A percentile compares a stretch with the other conserved stretches of the same genome.
These are phyloP conservation scores for Scaptomyza hsui DNA, from an alignment of 1,140 invertebrate species.

Conservation along the genomic window DNA sequence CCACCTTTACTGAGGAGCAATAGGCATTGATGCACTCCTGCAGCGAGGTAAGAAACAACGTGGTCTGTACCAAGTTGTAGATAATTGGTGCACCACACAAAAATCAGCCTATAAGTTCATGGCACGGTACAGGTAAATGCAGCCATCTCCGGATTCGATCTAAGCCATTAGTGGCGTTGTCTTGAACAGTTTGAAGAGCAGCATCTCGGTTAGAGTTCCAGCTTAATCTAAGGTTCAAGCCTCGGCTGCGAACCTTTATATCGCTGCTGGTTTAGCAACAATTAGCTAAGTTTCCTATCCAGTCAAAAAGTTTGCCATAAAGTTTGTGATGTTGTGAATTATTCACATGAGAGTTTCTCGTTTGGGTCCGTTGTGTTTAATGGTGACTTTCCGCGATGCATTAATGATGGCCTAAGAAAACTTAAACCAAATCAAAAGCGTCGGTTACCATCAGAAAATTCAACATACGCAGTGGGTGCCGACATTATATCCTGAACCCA, in stretches of 20 bases:
- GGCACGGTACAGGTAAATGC: conserved; percentile 60
- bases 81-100: conserved; percentile 57
- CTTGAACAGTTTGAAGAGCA: conserved; percentile 54
- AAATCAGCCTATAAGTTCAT: conserved; percentile 72
- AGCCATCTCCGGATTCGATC: conserved; percentile 51
- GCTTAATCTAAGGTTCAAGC: neutral
- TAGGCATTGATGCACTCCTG: conserved; percentile 69
- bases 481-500: no score
- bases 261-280: conserved; percentile 16
- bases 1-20: conserved; percentile 61
- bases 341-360: conserved; percentile 68
- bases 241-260: conserved; percentile 33
- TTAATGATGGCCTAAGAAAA: conserved; percentile 58
- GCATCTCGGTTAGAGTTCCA: conserved; percentile 33
- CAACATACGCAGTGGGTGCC: no score
- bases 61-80: conserved; percentile 58
- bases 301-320: conserved; percentile 56
- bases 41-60: conserved; percentile 69
- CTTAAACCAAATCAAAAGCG: conserved; percentile 29
- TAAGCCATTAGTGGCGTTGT: conserved; percentile 55
- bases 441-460: neutral
- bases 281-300: conserved; percentile 42
- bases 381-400: conserved; percentile 73
- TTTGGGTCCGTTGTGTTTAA: conserved; percentile 59
- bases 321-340: conserved; percentile 58